Percentiles rank a stretch among this genome's conserved stretches.
These are phyloP conservation scores for Neopipo cinnamomea DNA, from an alignment of 2,113 vertebrate species.

Conservation along the genomic window DNA sequence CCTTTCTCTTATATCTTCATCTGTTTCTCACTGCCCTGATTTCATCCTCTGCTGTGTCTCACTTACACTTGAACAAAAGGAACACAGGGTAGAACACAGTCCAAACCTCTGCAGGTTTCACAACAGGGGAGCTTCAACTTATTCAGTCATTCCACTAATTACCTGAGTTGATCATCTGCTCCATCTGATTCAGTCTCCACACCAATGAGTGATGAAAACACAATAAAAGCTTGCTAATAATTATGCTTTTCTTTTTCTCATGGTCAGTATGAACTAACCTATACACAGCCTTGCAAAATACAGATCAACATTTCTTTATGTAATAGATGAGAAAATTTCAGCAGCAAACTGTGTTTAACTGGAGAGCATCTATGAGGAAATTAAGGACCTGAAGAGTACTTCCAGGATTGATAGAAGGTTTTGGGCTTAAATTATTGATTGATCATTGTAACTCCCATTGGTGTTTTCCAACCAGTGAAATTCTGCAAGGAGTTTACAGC, in stretches of 20 bases:
- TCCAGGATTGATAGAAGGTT: fast-evolving
- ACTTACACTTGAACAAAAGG: neutral
- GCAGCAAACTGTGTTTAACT: neutral
- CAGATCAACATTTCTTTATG: neutral
- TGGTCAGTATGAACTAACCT: neutral
- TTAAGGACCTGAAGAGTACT: neutral
- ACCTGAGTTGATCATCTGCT: neutral
- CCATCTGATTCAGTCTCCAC: conserved; percentile 3
- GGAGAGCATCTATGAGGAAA: neutral
- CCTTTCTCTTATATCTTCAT: neutral
- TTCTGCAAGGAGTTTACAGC: neutral
- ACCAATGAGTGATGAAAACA: conserved; percentile 5
- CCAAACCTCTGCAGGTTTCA: neutral
- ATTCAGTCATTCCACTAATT: conserved; percentile 15
- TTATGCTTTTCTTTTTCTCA: neutral
- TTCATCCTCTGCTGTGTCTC: neutral
- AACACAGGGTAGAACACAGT: neutral
- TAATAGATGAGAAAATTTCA: neutral
- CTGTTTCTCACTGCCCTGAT: neutral
- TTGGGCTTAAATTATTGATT: neutral
- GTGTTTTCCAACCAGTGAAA: neutral
- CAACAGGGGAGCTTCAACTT: neutral
- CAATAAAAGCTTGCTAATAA: neutral
- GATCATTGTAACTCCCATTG: neutral
- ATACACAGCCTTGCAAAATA: neutral